Conservation (phyloP, 2,113 vertebrate species). For the Mobula birostris region DNA sequence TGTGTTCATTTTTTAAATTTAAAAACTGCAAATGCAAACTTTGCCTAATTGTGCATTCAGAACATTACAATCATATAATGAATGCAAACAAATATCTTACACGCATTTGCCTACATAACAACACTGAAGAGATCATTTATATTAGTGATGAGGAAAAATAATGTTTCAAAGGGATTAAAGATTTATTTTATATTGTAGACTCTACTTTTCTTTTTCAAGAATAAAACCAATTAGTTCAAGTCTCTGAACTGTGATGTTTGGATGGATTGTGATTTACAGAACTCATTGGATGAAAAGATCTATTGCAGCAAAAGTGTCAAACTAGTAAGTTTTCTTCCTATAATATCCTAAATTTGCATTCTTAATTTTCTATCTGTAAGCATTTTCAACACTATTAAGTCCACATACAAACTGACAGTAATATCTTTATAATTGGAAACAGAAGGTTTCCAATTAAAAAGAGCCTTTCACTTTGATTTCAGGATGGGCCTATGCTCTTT, state of each 20-base stretch:
- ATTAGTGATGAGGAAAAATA: conserved; percentile 17
- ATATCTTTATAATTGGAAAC: neutral
- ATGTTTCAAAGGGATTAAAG: conserved; percentile 20
- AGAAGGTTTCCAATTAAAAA: neutral
- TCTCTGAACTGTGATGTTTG: conserved; percentile 6
- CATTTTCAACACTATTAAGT: neutral
- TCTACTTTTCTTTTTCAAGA: neutral
- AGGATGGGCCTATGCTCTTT: too few relatives aligned
- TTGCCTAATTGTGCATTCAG: conserved; percentile 26
- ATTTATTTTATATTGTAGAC: conserved; percentile 34
- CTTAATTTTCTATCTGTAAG: neutral
- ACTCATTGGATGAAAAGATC: neutral
- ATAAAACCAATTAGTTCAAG: conserved; percentile 20
- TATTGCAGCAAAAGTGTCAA: neutral
- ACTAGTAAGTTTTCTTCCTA: neutral
- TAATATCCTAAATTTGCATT: conserved; percentile 15
- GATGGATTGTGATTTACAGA: neutral
- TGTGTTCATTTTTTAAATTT: conserved; percentile 12
- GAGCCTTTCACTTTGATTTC: neutral
- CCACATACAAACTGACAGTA: neutral
- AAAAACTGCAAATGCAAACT: neutral
- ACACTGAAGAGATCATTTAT: conserved; percentile 9
- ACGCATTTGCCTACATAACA: neutral
- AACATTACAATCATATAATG: conserved; percentile 20
- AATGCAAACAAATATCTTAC: conserved; percentile 25